Percentiles rank a stretch among this genome's conserved stretches.
Evolutionary conservation across 1,140 invertebrate species (phyloP).

Genomic region (Ylistrum balloti): DNA sequence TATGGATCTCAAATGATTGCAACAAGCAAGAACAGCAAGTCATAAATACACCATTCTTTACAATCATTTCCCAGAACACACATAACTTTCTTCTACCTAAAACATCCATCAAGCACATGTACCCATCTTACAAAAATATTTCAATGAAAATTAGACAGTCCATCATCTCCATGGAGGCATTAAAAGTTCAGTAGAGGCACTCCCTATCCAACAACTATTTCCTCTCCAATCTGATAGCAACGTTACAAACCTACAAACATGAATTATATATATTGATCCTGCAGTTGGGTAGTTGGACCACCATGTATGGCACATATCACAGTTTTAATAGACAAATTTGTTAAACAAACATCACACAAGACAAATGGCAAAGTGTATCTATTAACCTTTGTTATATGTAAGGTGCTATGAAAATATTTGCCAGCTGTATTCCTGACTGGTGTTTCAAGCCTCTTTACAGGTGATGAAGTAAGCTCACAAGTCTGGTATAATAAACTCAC

Average conservation of each 20-base stretch:
- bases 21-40: neutral
- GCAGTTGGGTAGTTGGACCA: neutral
- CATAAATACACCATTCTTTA: constrained; percentile 28
- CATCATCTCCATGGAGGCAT: neutral
- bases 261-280: neutral
- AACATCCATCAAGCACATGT: neutral
- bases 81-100: neutral
- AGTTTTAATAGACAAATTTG: constrained; percentile 15
- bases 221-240: neutral
- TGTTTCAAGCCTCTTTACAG: too few species aligned
- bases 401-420: too few species aligned
- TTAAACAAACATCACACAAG: neutral
- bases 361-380: neutral
- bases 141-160: constrained; percentile 9
- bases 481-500: too few species aligned
- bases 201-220: too few species aligned
- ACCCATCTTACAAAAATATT: neutral
- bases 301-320: neutral
- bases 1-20: neutral
- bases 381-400: neutral
- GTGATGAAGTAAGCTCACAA: too few species aligned
- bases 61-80: neutral
- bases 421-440: neutral
- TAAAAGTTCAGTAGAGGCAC: neutral
- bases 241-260: neutral